Percentiles rank a stretch among this genome's conserved stretches.
phyloP scores from a whole-genome alignment of 2,113 vertebrate genomes.

The Periophthalmodon schlosseri region DNA sequence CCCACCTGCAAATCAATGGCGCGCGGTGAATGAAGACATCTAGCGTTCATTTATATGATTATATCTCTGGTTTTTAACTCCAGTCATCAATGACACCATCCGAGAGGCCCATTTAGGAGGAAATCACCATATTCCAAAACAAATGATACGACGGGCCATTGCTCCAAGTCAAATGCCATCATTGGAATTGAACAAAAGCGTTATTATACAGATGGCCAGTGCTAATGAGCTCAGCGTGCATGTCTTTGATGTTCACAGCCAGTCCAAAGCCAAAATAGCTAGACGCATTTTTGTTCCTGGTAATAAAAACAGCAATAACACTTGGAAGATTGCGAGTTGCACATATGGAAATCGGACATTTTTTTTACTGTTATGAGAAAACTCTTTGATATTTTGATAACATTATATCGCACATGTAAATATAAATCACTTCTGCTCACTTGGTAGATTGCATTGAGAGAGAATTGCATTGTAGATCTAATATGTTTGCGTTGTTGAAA shows the following conservation, averaged over 20 bases:
- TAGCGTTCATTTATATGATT: conserved; percentile 34
- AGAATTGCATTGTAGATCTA: conserved; percentile 69
- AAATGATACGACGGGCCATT: conserved; percentile 59
- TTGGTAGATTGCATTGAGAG: conserved; percentile 67
- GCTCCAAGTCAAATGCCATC: conserved; percentile 70
- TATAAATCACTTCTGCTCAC: conserved; percentile 53
- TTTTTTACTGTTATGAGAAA: conserved; percentile 47
- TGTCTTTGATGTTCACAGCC: conserved; percentile 64
- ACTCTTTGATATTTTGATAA: conserved; percentile 43
- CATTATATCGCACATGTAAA: conserved; percentile 60
- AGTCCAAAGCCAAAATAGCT: conserved; percentile 60
- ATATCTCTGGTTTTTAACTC: conserved; percentile 33
- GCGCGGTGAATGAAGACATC: conserved; percentile 21
- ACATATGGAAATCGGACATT: conserved; percentile 65
- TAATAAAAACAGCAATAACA: conserved; percentile 66
- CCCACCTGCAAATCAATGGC: conserved; percentile 7
- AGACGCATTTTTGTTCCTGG: conserved; percentile 52
- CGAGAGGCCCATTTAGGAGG: conserved; percentile 38
- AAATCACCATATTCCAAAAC: conserved; percentile 48
- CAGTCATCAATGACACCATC: conserved; percentile 30
- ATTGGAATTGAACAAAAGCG: conserved; percentile 64
- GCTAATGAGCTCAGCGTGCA: conserved; percentile 78
- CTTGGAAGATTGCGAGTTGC: conserved; percentile 49
- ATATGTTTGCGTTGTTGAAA: conserved; percentile 73
- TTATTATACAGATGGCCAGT: conserved; percentile 77